Evolutionary conservation across 1,140 invertebrate genomes (phyloP).

Genomic region (Drosophila sulfurigaster): DNA sequence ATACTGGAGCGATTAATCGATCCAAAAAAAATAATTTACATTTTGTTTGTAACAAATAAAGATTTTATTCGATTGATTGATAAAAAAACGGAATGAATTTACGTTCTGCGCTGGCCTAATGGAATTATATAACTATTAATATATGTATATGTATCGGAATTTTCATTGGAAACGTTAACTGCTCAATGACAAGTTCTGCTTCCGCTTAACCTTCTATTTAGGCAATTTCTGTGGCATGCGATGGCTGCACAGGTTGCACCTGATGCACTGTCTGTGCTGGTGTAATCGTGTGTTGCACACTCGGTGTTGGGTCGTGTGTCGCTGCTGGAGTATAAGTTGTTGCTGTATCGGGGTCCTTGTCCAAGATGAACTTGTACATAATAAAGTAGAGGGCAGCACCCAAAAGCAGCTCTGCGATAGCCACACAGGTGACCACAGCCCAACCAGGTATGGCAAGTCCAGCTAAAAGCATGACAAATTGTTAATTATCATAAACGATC

Average conservation of each 20-base stretch:
- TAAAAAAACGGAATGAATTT: conserved; percentile 50
- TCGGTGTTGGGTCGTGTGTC: conserved; percentile 48
- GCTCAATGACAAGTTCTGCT: conserved; percentile 26
- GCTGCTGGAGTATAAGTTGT: conserved; percentile 74
- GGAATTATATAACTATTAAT: conserved; percentile 1
- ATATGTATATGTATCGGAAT: background rate
- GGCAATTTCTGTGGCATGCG: conserved; percentile 65
- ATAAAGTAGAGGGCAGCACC: conserved; percentile 89
- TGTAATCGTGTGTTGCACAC: conserved; percentile 1
- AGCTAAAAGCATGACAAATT: conserved; percentile 83
- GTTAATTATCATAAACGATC: background rate
- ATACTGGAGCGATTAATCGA: conserved; percentile 20
- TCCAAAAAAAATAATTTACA: conserved; percentile 30
- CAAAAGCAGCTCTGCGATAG: conserved; percentile 88
- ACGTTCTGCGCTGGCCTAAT: background rate
- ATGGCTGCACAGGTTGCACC: conserved; percentile 24
- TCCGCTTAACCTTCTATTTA: conserved; percentile 36
- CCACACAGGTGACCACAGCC: conserved; percentile 89
- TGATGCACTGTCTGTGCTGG: conserved; percentile 17
- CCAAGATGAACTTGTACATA: conserved; percentile 88
- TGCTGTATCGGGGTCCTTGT: conserved; percentile 75
- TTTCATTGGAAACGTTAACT: background rate
- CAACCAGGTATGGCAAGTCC: conserved; percentile 90
- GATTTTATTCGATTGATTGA: conserved; percentile 64
- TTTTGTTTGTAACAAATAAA: conserved; percentile 52